A percentile compares a stretch with the other conserved stretches of the same genome.
These are phyloP conservation scores for Chromis chromis DNA, from an alignment of 2,797 vertebrate species.

Conservation along the genomic window DNA sequence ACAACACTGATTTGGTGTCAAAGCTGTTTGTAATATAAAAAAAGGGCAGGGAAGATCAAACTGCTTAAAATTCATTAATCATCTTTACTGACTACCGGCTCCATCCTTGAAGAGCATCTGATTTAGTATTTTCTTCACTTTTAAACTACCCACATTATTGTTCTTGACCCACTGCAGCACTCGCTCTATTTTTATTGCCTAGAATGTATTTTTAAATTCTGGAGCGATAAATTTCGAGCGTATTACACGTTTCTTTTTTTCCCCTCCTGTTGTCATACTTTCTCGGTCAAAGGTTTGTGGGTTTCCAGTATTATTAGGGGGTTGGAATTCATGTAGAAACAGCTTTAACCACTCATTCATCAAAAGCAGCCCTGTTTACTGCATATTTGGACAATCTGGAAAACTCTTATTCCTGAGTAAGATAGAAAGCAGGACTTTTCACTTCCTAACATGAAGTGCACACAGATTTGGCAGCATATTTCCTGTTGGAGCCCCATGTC, in stretches of 20 bases:
- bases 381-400: constrained; percentile 82
- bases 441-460: constrained; percentile 81
- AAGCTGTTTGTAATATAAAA: constrained; percentile 70
- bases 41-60: constrained; percentile 52
- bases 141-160: too few species aligned
- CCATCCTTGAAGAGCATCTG: too few species aligned
- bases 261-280: constrained; percentile 27
- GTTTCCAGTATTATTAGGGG: constrained; percentile 43
- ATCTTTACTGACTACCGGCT: too few species aligned
- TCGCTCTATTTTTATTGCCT: not conserved
- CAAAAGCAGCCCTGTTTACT: constrained; percentile 72
- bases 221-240: constrained; percentile 18
- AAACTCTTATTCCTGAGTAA: constrained; percentile 77
- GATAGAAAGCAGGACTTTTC: constrained; percentile 85
- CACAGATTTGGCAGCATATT: constrained; percentile 81
- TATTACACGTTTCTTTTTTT: constrained; percentile 4
- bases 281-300: constrained; percentile 50
- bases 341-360: constrained; percentile 79
- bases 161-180: too few species aligned
- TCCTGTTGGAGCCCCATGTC: constrained; percentile 80
- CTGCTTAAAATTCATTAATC: constrained; percentile 6
- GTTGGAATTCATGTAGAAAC: constrained; percentile 64
- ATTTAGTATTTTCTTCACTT: too few species aligned
- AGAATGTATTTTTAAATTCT: constrained; percentile 47
- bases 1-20: constrained; percentile 52